phyloP scores from a whole-genome alignment of 2,888 invertebrate genomes.

The Coenonympha glycerion region DNA sequence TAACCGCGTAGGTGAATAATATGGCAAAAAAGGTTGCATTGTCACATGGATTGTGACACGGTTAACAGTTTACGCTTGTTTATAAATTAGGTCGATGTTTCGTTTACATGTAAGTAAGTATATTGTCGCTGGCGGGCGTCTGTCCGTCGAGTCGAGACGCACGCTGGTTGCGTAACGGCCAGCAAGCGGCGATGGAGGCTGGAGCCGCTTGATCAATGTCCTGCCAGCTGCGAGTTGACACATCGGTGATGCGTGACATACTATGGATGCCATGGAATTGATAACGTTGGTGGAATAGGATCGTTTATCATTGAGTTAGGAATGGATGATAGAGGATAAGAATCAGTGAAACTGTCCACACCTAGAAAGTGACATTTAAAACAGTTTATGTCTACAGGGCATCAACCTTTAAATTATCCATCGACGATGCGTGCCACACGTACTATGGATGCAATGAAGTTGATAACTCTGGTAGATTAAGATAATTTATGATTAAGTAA shows the following conservation, averaged over 20 bases:
- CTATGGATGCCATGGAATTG: constrained; percentile 15
- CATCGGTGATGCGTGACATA: constrained; percentile 32
- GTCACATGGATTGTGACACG: constrained; percentile 32
- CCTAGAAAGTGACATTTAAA: too few relatives aligned
- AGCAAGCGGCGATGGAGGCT: constrained; percentile 25
- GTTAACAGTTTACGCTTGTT: constrained; percentile 34
- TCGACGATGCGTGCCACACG: too few relatives aligned
- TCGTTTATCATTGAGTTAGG: background rate
- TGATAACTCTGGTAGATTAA: too few relatives aligned
- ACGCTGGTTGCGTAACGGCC: constrained; percentile 41
- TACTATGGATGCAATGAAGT: too few relatives aligned
- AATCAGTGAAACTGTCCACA: too few relatives aligned
- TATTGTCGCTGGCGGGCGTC: constrained; percentile 29
- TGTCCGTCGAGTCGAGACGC: constrained; percentile 16
- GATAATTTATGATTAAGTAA: too few relatives aligned
- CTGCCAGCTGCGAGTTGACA: constrained; percentile 38
- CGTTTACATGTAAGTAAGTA: constrained; percentile 30
- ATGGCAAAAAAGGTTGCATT: constrained; percentile 25
- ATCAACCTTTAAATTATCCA: too few relatives aligned
- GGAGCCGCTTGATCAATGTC: constrained; percentile 42
- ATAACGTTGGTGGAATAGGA: constrained; percentile 9
- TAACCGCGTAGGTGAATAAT: constrained; percentile 14
- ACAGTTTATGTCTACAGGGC: too few relatives aligned
- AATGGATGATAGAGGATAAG: background rate
- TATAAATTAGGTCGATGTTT: constrained; percentile 37